A percentile compares a stretch with the other conserved stretches of the same genome.
These are phyloP conservation scores for Tetramorium alpestre DNA, from an alignment of 1,140 invertebrate species.

Conservation along the genomic window DNA sequence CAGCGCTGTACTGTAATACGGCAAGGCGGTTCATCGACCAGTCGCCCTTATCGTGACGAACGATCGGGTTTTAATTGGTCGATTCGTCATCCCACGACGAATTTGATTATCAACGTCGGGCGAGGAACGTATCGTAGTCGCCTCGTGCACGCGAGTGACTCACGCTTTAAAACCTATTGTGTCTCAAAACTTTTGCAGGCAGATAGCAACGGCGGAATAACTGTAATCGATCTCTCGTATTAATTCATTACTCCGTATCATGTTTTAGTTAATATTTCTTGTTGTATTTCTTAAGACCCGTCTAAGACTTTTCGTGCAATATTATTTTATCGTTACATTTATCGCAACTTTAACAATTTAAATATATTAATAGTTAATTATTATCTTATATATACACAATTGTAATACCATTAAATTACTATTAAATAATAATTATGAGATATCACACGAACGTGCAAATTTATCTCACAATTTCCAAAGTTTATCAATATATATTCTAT, in stretches of 20 bases:
- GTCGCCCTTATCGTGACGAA: slow-evolving; percentile 81
- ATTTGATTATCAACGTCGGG: slow-evolving; percentile 85
- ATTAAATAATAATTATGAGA: neutral
- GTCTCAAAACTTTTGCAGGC: slow-evolving; percentile 58
- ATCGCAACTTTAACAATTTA: neutral
- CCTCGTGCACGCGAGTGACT: slow-evolving; percentile 83
- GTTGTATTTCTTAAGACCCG: neutral
- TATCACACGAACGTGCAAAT: neutral
- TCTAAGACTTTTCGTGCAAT: neutral
- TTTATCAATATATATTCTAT: neutral
- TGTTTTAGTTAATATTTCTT: slow-evolving; percentile 30
- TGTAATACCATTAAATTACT: neutral
- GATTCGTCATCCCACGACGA: slow-evolving; percentile 85
- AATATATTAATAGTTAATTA: neutral
- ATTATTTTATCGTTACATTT: neutral
- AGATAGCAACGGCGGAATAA: slow-evolving; percentile 54
- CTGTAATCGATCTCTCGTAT: slow-evolving; percentile 49
- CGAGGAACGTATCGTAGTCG: slow-evolving; percentile 80
- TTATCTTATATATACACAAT: neutral
- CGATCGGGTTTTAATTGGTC: slow-evolving; percentile 85
- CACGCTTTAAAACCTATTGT: slow-evolving; percentile 81
- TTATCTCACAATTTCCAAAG: neutral
- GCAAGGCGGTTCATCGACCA: slow-evolving; percentile 79
- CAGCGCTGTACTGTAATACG: slow-evolving; percentile 67
- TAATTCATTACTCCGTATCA: slow-evolving; percentile 35